phyloP scores from a whole-genome alignment of 2,113 vertebrate genomes.

The Steatornis caripensis region DNA sequence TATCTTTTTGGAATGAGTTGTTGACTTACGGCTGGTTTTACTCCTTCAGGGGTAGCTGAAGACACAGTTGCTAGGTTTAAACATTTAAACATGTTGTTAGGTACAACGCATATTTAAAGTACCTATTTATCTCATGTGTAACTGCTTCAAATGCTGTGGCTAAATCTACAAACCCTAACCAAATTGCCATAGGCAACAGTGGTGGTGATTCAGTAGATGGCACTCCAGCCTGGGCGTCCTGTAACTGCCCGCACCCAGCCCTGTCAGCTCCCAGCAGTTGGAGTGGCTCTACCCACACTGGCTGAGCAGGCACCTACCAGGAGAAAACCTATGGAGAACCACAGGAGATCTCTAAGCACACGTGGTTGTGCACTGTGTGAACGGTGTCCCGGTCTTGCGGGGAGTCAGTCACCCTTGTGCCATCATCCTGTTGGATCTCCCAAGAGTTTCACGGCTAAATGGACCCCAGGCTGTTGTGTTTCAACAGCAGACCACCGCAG shows the following conservation, averaged over 20 bases:
- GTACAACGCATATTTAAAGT: neutral
- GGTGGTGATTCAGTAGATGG: neutral
- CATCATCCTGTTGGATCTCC: neutral
- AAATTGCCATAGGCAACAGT: rapidly evolving
- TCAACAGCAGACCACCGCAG: neutral
- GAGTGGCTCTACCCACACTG: neutral
- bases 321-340: neutral
- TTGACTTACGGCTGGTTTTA: neutral
- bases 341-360: neutral
- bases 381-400: rapidly evolving
- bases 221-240: neutral
- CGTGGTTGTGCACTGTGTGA: rapidly evolving
- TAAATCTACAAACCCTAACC: neutral
- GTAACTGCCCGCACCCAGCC: neutral
- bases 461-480: neutral
- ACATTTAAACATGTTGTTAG: neutral
- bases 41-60: neutral
- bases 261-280: neutral
- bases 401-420: neutral
- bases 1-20: neutral
- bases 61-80: neutral
- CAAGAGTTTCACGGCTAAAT: neutral
- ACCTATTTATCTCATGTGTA: neutral
- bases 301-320: rapidly evolving
- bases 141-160: neutral